Evolutionary conservation across 2,797 vertebrate species (phyloP).

Genomic region (Carduelis carduelis): DNA sequence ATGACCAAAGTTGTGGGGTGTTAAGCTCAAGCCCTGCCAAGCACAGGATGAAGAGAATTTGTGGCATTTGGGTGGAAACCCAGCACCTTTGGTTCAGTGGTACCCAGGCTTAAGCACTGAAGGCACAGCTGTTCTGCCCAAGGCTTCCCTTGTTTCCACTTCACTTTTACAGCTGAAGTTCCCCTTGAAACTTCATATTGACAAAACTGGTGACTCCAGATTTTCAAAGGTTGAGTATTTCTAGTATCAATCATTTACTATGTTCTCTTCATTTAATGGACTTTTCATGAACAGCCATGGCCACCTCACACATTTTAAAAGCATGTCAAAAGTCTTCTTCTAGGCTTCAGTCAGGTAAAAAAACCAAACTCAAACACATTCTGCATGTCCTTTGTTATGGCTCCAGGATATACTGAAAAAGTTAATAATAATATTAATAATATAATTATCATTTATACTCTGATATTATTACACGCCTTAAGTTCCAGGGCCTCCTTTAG

Average conservation of each 20-base stretch:
- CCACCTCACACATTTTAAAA: not conserved
- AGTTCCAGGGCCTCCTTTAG: not conserved
- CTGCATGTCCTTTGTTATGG: not conserved
- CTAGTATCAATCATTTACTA: not conserved
- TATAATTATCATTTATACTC: not conserved
- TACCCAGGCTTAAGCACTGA: not conserved
- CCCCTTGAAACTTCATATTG: not conserved
- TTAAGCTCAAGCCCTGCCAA: not conserved
- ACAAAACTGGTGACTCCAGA: not conserved
- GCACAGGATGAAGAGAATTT: not conserved
- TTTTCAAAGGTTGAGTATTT: not conserved
- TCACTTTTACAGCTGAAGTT: not conserved
- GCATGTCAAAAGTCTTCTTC: not conserved
- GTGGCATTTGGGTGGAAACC: not conserved
- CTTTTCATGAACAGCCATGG: not conserved
- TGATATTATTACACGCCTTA: not conserved
- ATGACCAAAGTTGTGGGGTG: not conserved
- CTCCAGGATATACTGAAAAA: not conserved
- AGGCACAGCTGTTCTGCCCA: not conserved
- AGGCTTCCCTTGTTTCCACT: not conserved
- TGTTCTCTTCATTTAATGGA: not conserved
- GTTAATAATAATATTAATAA: not conserved
- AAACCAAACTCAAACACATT: not conserved
- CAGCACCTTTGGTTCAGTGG: fast-evolving
- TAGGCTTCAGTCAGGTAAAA: not conserved